A percentile compares a stretch with the other conserved stretches of the same genome.
Evolutionary conservation across 1,140 invertebrate genomes (phyloP).

Genomic region (Spodoptera litura): DNA sequence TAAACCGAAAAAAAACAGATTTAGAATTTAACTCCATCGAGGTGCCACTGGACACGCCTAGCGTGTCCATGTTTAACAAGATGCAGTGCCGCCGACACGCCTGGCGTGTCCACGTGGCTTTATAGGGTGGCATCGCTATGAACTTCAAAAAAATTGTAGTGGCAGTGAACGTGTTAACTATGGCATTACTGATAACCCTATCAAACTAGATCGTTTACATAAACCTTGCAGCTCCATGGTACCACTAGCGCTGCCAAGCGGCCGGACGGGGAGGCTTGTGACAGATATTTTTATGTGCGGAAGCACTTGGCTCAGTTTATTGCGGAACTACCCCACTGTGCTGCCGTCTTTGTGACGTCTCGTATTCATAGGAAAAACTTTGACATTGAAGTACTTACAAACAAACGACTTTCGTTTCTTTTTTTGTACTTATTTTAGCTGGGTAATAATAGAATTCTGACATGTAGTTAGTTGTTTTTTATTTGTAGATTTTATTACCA

Average conservation of each 20-base stretch:
- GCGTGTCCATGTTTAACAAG: too few relatives aligned
- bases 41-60: too few relatives aligned
- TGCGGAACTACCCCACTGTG: constrained; percentile 46
- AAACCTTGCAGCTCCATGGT: constrained; percentile 5
- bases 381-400: constrained; percentile 8
- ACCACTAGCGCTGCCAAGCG: constrained; percentile 29
- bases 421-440: neutral
- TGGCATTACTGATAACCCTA: constrained; percentile 1
- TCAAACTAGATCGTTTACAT: constrained; percentile 15
- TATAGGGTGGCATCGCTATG: too few relatives aligned
- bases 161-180: too few relatives aligned
- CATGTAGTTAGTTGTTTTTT: too few relatives aligned
- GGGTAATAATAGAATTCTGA: neutral
- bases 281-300: constrained; percentile 63
- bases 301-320: constrained; percentile 56
- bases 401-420: constrained; percentile 7
- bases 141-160: too few relatives aligned
- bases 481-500: too few relatives aligned
- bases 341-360: constrained; percentile 42
- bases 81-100: too few relatives aligned
- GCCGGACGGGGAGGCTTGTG: constrained; percentile 49
- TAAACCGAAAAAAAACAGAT: too few relatives aligned
- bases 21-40: too few relatives aligned
- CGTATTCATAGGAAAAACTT: constrained; percentile 45
- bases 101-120: too few relatives aligned